Conservation (phyloP, 2,888 invertebrate genomes). For the Taphrorychus bicolor region DNA sequence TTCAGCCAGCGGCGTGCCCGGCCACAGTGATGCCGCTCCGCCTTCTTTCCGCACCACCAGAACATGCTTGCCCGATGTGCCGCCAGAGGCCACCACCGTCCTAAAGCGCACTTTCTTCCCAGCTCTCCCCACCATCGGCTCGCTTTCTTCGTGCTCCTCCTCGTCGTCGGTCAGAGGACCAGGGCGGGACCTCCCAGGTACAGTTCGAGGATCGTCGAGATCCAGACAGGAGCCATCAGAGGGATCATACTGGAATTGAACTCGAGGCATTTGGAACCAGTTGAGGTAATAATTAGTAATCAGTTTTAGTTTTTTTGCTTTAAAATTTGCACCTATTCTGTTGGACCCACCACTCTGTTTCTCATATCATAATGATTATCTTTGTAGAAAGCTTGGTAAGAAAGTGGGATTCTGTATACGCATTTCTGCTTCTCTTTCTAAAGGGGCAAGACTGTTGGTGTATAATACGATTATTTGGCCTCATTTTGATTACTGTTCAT, state of each 20-base stretch:
- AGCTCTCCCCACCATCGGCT: background rate
- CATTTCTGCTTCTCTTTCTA: too few species aligned
- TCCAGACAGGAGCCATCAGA: slow-evolving; percentile 75
- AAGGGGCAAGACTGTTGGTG: too few species aligned
- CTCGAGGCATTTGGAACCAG: slow-evolving; percentile 75
- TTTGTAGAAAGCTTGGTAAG: too few species aligned
- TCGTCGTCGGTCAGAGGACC: slow-evolving; percentile 27
- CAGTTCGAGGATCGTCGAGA: slow-evolving; percentile 82
- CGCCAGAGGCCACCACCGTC: slow-evolving; percentile 38
- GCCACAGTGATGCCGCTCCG: slow-evolving; percentile 46
- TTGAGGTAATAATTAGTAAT: too few species aligned
- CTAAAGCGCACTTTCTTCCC: slow-evolving; percentile 6
- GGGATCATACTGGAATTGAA: slow-evolving; percentile 74
- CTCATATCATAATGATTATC: too few species aligned
- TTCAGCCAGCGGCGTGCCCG: slow-evolving; percentile 23
- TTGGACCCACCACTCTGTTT: too few species aligned
- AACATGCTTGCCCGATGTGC: slow-evolving; percentile 57
- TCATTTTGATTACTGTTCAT: too few species aligned
- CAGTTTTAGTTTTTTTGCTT: background rate
- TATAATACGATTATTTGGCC: too few species aligned
- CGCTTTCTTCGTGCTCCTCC: slow-evolving; percentile 13
- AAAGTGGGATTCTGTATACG: too few species aligned
- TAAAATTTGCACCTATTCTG: too few species aligned
- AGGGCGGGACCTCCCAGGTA: slow-evolving; percentile 70
- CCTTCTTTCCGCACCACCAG: slow-evolving; percentile 48